phyloP scores from a whole-genome alignment of 2,888 invertebrate genomes.

The Therioaphis trifolii region DNA sequence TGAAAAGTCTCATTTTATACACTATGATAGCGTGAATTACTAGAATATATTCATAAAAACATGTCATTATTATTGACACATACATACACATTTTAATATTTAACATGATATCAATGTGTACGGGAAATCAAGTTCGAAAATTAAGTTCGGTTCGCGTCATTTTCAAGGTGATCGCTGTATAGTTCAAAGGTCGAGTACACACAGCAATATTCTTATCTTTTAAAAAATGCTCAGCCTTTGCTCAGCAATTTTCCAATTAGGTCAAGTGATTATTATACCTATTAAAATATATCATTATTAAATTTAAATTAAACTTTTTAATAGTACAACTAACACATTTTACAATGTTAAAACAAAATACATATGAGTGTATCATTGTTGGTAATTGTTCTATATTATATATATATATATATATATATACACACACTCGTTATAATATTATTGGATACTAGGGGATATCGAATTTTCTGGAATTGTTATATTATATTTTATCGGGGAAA shows the following conservation, averaged over 20 bases:
- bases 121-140: neutral
- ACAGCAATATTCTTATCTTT: neutral
- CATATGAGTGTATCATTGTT: no score
- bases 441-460: no score
- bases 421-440: neutral
- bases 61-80: neutral
- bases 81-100: neutral
- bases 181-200: conserved; percentile 20
- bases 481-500: neutral
- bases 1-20: neutral
- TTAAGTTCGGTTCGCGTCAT: neutral
- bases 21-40: neutral
- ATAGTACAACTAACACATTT: neutral
- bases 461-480: no score
- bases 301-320: neutral
- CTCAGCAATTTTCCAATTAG: neutral
- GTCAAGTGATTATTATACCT: neutral
- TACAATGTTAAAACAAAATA: no score
- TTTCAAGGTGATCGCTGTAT: conserved; percentile 31
- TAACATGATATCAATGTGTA: neutral
- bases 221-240: neutral
- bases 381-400: no score
- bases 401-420: neutral
- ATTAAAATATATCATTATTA: neutral
- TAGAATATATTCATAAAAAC: neutral